Conservation (phyloP, 2,797 vertebrate species). For the Masticophis lateralis region DNA sequence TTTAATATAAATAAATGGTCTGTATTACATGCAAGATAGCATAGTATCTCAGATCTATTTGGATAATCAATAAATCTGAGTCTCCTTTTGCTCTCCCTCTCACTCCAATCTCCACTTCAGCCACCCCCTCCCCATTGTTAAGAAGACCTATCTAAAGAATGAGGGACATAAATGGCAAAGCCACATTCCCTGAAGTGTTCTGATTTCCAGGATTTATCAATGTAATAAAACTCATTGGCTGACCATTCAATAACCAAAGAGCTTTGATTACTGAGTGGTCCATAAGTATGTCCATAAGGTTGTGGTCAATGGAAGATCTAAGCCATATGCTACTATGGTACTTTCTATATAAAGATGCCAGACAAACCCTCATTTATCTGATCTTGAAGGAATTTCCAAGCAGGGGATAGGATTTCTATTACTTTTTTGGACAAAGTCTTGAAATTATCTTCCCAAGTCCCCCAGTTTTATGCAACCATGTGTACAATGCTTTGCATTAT, state of each 20-base stretch:
- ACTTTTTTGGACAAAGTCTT: neutral
- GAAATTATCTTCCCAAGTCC: neutral
- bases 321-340: neutral
- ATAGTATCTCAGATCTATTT: neutral
- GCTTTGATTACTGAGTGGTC: no score
- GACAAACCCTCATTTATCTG: neutral
- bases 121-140: neutral
- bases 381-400: neutral
- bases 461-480: neutral
- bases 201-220: neutral
- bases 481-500: neutral
- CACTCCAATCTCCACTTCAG: neutral
- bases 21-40: neutral
- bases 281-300: no score
- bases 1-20: neutral
- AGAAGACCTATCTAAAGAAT: neutral
- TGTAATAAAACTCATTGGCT: neutral
- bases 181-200: neutral
- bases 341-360: neutral
- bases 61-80: neutral
- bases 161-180: neutral
- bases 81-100: neutral
- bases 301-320: neutral
- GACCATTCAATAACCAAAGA: neutral
- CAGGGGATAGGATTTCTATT: neutral